phyloP scores from a whole-genome alignment of 2,113 vertebrate species.

The Circaetus cinerascens region DNA sequence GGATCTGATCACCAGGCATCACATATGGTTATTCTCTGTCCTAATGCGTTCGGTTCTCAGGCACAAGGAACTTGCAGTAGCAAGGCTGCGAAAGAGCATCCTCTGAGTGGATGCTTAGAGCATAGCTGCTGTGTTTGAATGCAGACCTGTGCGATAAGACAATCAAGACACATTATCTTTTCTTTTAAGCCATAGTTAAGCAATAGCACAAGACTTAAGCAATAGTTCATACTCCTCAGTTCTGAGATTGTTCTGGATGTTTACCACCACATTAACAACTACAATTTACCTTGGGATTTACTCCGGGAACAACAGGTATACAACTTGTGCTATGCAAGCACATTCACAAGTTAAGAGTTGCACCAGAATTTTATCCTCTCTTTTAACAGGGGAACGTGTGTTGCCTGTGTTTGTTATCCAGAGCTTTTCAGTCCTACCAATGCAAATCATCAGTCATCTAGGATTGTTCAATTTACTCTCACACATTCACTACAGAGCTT shows the following conservation, averaged over 20 bases:
- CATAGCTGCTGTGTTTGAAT: fast-evolving
- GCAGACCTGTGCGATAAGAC: not conserved
- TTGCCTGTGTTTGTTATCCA: not conserved
- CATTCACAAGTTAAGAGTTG: not conserved
- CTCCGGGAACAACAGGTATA: not conserved
- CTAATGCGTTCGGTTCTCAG: fast-evolving
- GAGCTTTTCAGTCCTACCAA: not conserved
- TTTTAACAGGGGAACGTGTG: not conserved
- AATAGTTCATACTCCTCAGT: not conserved
- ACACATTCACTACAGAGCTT: not conserved
- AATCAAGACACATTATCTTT: not conserved
- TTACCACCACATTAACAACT: not conserved
- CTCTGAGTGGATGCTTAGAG: not conserved
- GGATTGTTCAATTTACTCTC: not conserved
- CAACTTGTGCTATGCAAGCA: not conserved
- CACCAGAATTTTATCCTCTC: not conserved
- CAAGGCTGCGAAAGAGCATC: not conserved
- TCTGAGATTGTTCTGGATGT: not conserved
- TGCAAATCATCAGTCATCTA: not conserved
- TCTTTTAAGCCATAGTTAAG: not conserved
- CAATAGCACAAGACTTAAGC: not conserved
- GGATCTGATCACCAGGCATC: not conserved
- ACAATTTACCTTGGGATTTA: not conserved
- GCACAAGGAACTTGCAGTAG: not conserved
- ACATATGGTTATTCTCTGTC: not conserved